Percentiles rank a stretch among this genome's conserved stretches.
phyloP scores from a whole-genome alignment of 2,797 vertebrate genomes.

The Aldrovandia affinis region DNA sequence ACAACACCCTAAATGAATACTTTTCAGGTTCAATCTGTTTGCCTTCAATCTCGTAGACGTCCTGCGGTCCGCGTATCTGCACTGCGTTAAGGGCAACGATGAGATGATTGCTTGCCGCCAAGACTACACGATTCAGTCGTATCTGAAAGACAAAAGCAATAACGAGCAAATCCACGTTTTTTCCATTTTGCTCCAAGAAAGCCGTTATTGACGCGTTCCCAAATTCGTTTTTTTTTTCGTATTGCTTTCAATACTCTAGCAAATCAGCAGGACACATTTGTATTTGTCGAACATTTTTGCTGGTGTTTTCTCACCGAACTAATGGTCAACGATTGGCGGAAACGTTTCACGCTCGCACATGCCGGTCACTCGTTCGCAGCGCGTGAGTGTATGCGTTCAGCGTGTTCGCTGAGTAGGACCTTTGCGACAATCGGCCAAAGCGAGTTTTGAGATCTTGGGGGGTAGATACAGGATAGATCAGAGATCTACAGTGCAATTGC shows the following conservation, averaged over 20 bases:
- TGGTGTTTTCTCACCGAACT: no score
- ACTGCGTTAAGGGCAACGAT: constrained; percentile 45
- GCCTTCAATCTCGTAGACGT: constrained; percentile 53
- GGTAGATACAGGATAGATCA: no score
- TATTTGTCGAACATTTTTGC: background rate
- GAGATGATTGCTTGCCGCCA: constrained; percentile 28
- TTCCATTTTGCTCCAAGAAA: constrained; percentile 15
- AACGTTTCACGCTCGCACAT: no score
- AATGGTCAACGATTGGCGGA: no score
- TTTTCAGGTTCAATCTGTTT: constrained; percentile 47
- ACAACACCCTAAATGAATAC: constrained; percentile 38
- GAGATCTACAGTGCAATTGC: background rate
- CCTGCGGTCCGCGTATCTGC: constrained; percentile 50
- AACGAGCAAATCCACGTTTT: constrained; percentile 29
- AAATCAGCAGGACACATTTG: background rate
- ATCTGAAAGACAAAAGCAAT: constrained; percentile 34
- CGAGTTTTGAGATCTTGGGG: no score
- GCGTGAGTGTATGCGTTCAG: no score
- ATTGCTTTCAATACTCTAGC: background rate
- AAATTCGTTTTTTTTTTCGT: background rate
- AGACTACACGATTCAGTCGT: constrained; percentile 17
- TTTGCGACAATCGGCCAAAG: no score
- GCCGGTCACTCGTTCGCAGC: no score
- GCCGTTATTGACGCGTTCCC: background rate
- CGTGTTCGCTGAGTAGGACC: no score